Evolutionary conservation across 2,113 vertebrate genomes (phyloP).

Genomic region (Austrofundulus limnaeus): DNA sequence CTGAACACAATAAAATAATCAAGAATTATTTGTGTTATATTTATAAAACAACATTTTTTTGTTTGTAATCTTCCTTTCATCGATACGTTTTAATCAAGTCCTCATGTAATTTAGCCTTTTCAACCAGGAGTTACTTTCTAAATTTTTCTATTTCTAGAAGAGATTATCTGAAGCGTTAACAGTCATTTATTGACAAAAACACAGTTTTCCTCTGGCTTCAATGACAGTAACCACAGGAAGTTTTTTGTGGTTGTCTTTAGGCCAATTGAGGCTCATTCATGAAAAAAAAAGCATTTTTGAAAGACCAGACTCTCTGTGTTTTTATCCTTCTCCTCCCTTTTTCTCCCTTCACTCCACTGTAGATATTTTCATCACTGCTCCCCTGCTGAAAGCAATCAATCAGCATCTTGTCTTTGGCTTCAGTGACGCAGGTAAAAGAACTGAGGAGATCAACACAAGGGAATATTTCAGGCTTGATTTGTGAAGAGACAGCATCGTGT

Average conservation of each 20-base stretch:
- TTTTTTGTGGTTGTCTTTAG: slow-evolving; percentile 22
- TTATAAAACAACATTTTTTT: too few relatives aligned
- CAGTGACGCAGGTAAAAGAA: slow-evolving; percentile 77
- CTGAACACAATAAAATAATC: too few relatives aligned
- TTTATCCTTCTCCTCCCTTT: slow-evolving; percentile 39
- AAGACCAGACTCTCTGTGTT: slow-evolving; percentile 42
- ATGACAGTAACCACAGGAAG: not conserved
- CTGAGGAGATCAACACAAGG: slow-evolving; percentile 70
- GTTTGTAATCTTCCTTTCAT: too few relatives aligned
- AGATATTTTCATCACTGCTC: slow-evolving; percentile 77
- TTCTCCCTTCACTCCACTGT: slow-evolving; percentile 58
- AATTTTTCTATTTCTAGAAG: not conserved
- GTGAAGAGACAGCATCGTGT: slow-evolving; percentile 65
- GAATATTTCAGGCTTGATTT: slow-evolving; percentile 78
- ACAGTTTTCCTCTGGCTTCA: not conserved
- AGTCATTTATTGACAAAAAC: not conserved
- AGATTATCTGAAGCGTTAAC: not conserved
- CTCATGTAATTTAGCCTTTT: too few relatives aligned
- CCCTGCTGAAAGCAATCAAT: slow-evolving; percentile 82
- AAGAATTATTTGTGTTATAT: too few relatives aligned
- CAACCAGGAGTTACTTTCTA: not conserved
- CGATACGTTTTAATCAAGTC: too few relatives aligned
- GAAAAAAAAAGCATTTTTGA: slow-evolving; percentile 40
- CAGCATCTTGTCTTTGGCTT: slow-evolving; percentile 78
- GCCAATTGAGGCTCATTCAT: slow-evolving; percentile 23